Base-by-base conservation (phyloP, 2,797 vertebrate species). In the Botia almorhae region DNA sequence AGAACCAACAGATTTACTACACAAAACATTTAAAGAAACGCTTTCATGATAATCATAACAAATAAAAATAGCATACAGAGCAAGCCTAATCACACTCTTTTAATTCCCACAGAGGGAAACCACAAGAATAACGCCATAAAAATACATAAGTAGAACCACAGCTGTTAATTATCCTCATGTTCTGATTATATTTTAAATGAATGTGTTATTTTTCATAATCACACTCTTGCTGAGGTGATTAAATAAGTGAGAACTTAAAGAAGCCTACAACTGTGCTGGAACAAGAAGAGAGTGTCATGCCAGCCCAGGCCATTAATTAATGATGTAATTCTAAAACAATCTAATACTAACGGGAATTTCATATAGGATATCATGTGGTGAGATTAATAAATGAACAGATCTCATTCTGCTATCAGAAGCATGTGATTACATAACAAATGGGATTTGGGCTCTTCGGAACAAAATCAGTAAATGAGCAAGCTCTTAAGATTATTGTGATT, bases 171-270 rank as follows among this genome's bases (percentile, higher is more conserved):
- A 51, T 51, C 4, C 67, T 26, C 14, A 51, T 56, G 48, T 72
- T 55, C 33, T 67, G 17, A 48, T 56, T 67, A n/a, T 4, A 67
- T 73, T 80, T 73, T 19, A 67, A 65, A 12, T 48, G 17, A 72
- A 43, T 67, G n/a, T 78, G 60, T 46, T 64, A 53, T 64, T 72
- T 43, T 50, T 39, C 76, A 71, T 55, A 26, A 72, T 78, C 21
- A 21, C 55, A 51, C n/a, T 17, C 56, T 21, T 67, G 60, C 50
- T 46, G 33, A 73, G 33, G 61, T 46, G 36, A 73, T 72, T 33
- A 46, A 29, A 69, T 69, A 8, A 43, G 39, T 23, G 67, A 50
- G 43, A 69, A 65, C 16, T n/a, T 48, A 21, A 7, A 21, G 33
- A 68, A 19, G 21, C 5, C 14, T 50, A 17, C 26, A 63, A 17